phyloP scores from a whole-genome alignment of 2,797 vertebrate genomes.

The Hephaestus fuliginosus region DNA sequence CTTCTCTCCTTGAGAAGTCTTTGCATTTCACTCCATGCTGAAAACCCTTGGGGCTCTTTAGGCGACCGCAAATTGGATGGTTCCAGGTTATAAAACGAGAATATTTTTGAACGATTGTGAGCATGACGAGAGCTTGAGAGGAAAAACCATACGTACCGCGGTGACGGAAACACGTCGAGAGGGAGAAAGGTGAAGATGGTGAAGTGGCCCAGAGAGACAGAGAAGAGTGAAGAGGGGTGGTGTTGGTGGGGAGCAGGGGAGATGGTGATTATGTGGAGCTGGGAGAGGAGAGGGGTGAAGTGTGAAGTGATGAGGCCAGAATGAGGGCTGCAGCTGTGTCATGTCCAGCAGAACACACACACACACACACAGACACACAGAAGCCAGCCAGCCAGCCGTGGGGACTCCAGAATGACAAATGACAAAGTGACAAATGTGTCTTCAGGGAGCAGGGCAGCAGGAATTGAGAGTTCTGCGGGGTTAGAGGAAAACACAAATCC shows the following conservation, averaged over 20 bases:
- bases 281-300: slow-evolving; percentile 60
- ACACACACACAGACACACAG: slow-evolving; percentile 19
- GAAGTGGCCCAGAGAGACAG: background rate
- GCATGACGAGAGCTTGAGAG: background rate
- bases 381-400: slow-evolving; percentile 56
- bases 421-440: slow-evolving; percentile 80
- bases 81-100: slow-evolving; percentile 7
- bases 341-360: slow-evolving; percentile 60
- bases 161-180: background rate
- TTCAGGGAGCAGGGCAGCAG: slow-evolving; percentile 61
- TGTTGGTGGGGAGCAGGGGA: background rate
- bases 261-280: slow-evolving; percentile 46
- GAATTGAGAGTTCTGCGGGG: slow-evolving; percentile 59
- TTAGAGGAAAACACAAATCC: slow-evolving; percentile 58
- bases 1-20: background rate
- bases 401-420: slow-evolving; percentile 74
- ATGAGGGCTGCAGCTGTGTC: slow-evolving; percentile 71
- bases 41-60: slow-evolving; percentile 13
- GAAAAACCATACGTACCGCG: background rate
- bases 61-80: background rate
- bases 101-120: background rate
- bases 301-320: slow-evolving; percentile 77
- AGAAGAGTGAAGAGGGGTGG: slow-evolving; percentile 7
- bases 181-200: slow-evolving; percentile 1
- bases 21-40: background rate